Percentiles rank a stretch among this genome's conserved stretches.
Conservation (phyloP, 2,797 vertebrate species). For the Sorex maritimensis region DNA sequence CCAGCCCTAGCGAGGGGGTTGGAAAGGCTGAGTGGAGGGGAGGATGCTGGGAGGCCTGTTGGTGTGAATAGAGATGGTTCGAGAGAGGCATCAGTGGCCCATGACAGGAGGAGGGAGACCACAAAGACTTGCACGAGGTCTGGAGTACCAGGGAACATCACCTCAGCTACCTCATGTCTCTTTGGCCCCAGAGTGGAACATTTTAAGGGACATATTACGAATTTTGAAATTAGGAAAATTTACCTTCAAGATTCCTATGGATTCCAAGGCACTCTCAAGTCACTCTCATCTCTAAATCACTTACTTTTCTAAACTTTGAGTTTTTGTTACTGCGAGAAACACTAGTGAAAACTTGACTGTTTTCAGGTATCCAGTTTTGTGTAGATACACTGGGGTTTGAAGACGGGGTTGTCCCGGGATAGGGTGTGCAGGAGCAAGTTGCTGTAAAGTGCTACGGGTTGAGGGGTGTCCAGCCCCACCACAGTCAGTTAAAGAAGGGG, state of each 20-base stretch:
- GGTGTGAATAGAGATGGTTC: rapidly evolving
- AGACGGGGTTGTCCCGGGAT: too few relatives aligned
- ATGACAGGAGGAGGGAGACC: rapidly evolving
- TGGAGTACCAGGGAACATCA: background rate
- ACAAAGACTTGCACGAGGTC: rapidly evolving
- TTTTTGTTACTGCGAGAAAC: background rate
- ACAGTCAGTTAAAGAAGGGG: background rate
- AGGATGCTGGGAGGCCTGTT: too few relatives aligned
- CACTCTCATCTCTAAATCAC: background rate
- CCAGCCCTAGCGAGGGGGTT: too few relatives aligned
- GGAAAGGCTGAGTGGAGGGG: background rate
- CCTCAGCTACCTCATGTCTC: background rate
- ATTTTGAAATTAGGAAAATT: too few relatives aligned
- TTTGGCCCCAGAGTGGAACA: background rate
- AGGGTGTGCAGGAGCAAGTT: background rate
- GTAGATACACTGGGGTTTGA: background rate
- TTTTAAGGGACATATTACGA: too few relatives aligned
- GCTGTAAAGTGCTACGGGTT: too few relatives aligned
- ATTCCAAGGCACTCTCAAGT: background rate
- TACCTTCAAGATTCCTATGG: background rate
- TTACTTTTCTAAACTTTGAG: background rate
- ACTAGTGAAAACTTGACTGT: background rate
- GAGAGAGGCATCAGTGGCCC: rapidly evolving
- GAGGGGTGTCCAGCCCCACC: background rate
- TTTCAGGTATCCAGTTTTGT: too few relatives aligned